Evolutionary conservation across 2,113 vertebrate genomes (phyloP).

Genomic region (Tychaedon coryphoeus): DNA sequence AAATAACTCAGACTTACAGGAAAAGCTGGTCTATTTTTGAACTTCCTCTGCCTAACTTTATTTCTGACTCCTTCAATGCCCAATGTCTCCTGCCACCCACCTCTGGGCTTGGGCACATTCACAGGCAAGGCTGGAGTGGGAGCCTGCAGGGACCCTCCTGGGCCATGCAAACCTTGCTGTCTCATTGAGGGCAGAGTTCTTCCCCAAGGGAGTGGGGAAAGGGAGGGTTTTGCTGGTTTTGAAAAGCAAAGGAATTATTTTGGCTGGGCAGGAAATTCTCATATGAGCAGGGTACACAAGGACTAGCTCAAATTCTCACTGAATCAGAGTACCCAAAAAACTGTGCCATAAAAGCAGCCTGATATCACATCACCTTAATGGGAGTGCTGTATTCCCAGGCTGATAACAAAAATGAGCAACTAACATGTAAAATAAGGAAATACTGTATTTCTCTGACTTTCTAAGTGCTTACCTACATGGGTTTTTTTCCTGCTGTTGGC

Average conservation of each 20-base stretch:
- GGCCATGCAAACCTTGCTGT: fast-evolving
- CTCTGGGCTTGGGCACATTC: neutral
- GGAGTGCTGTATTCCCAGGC: neutral
- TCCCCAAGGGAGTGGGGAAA: neutral
- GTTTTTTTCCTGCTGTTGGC: neutral
- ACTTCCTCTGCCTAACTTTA: slow-evolving; percentile 46
- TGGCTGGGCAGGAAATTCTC: neutral
- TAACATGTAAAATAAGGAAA: neutral
- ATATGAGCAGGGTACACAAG: neutral
- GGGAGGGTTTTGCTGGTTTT: neutral
- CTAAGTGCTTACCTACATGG: neutral
- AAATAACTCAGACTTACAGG: slow-evolving; percentile 43
- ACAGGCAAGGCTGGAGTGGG: fast-evolving
- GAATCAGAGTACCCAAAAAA: neutral
- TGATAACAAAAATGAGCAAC: neutral
- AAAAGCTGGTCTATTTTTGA: slow-evolving; percentile 54
- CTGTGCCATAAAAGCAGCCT: neutral
- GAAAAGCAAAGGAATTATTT: neutral
- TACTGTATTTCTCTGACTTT: neutral
- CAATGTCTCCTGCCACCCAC: neutral
- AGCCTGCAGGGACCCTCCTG: neutral
- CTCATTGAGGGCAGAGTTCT: neutral
- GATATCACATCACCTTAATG: neutral
- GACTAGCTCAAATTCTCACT: neutral
- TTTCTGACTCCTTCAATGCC: neutral